These are phyloP conservation scores for Calcarius lapponicus DNA, from an alignment of 2,797 vertebrate species.

Conservation along the genomic window DNA sequence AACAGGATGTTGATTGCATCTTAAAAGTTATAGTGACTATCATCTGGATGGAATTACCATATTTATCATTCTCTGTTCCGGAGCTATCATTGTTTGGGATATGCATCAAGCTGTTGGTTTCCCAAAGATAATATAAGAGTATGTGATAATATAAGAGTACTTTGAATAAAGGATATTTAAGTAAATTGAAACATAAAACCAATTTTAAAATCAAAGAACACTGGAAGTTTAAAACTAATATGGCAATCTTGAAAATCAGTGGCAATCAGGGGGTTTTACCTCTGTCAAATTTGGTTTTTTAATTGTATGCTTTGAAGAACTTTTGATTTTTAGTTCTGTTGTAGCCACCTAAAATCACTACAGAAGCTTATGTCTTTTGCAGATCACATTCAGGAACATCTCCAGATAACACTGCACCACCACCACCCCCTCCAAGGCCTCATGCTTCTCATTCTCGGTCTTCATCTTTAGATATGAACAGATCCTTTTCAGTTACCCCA, in stretches of 20 bases:
- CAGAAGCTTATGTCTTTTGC: conserved; percentile 56
- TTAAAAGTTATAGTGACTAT: neutral
- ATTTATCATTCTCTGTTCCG: neutral
- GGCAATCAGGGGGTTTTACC: neutral
- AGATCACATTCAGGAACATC: conserved; percentile 97
- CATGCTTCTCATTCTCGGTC: conserved; percentile 94
- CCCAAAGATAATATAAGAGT: neutral
- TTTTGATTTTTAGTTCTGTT: neutral
- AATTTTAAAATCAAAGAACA: neutral
- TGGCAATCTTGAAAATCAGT: neutral
- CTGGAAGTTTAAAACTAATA: neutral
- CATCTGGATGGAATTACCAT: neutral
- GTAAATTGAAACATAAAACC: neutral
- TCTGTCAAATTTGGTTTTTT: neutral
- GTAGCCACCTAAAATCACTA: neutral
- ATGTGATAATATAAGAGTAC: neutral
- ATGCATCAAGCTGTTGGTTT: neutral
- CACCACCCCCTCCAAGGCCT: conserved; percentile 93
- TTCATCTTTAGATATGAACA: conserved; percentile 96
- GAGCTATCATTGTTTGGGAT: neutral
- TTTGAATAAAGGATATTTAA: neutral
- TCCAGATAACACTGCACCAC: conserved; percentile 90
- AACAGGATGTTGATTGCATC: neutral
- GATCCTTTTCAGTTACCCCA: conserved; percentile 87
- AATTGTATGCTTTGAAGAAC: neutral